Conservation (phyloP, 2,797 vertebrate species). For the Halcyon chelicuti region DNA sequence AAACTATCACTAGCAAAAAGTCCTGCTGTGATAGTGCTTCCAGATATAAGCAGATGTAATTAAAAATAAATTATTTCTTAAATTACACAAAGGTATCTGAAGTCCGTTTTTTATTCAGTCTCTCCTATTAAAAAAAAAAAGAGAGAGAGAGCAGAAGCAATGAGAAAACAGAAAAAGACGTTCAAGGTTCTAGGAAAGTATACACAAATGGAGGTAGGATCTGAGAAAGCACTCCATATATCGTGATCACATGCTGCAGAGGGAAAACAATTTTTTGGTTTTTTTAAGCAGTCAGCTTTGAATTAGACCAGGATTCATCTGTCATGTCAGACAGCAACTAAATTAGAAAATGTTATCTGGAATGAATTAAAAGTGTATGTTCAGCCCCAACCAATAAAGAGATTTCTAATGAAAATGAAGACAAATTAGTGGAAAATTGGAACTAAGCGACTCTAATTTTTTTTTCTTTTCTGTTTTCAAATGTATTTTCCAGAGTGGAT, state of each 20-base stretch:
- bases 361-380: not conserved
- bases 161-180: not conserved
- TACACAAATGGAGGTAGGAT: not conserved
- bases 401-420: slow-evolving; percentile 30
- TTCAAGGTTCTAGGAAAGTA: not conserved
- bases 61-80: not conserved
- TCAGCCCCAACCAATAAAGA: not conserved
- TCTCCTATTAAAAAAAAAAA: not conserved
- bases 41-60: not conserved
- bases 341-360: slow-evolving; percentile 30
- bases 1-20: not conserved
- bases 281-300: not conserved
- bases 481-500: slow-evolving; percentile 85
- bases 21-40: not conserved
- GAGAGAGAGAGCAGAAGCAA: not conserved
- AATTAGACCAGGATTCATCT: not conserved
- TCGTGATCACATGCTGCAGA: not conserved
- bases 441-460: slow-evolving; percentile 43
- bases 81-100: slow-evolving; percentile 1
- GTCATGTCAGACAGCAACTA: slow-evolving; percentile 20
- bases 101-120: not conserved
- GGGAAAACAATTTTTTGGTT: not conserved
- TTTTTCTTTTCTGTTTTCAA: slow-evolving; percentile 72
- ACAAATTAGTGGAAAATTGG: not conserved
- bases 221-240: not conserved